Evolutionary conservation across 2,888 invertebrate genomes (phyloP).

Genomic region (Chelonus formosanus): DNA sequence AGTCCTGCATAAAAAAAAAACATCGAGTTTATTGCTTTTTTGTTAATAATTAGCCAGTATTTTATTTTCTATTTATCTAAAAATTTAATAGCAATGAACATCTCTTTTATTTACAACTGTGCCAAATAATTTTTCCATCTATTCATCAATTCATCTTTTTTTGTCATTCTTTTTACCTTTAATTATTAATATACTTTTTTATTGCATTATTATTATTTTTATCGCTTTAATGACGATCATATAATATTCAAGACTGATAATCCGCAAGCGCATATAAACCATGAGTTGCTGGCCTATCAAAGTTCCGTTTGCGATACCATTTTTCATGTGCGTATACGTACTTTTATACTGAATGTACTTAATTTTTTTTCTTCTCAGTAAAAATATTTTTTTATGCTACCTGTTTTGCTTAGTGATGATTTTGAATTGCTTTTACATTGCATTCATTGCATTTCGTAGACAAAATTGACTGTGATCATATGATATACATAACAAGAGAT

Average conservation of each 20-base stretch:
- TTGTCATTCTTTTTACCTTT: constrained; percentile 24
- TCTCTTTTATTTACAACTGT: constrained; percentile 45
- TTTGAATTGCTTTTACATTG: constrained; percentile 20
- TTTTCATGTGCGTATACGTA: constrained; percentile 22
- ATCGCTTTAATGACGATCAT: constrained; percentile 11
- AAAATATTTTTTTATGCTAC: too few species aligned
- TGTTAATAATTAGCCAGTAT: constrained; percentile 35
- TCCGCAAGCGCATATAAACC: constrained; percentile 37
- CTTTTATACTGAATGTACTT: constrained; percentile 35
- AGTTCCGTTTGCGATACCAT: constrained; percentile 5
- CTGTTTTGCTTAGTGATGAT: too few species aligned
- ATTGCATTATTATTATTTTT: too few species aligned
- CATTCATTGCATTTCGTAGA: constrained; percentile 40
- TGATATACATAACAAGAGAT: constrained; percentile 41
- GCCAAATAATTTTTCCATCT: constrained; percentile 57
- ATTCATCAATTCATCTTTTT: constrained; percentile 37
- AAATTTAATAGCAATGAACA: too few species aligned
- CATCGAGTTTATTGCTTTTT: too few species aligned
- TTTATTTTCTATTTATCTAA: constrained; percentile 25
- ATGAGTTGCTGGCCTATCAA: constrained; percentile 45
- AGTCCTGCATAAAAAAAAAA: too few species aligned
- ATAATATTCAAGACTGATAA: constrained; percentile 48
- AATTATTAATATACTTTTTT: background rate
- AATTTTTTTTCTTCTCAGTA: constrained; percentile 19
- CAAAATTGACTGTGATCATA: constrained; percentile 61